Base-by-base conservation (phyloP, 2,888 invertebrate genomes). In the Tinea trinotella region DNA sequence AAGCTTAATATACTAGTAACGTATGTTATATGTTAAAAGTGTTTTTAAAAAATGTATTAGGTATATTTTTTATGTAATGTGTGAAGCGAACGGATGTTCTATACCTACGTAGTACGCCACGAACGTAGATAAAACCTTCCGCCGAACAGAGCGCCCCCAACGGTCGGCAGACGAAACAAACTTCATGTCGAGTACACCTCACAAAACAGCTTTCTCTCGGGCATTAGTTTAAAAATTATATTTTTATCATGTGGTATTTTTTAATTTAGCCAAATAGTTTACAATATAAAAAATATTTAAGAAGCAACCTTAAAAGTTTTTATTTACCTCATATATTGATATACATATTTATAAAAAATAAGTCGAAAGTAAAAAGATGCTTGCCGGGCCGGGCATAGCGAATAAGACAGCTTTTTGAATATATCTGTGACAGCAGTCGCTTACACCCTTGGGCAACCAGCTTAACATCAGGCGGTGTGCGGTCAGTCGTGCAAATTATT, bases 91-190 rank as follows among this genome's bases (percentile, higher is more conserved):
- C 84, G 84, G 84, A 84, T 84, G 81, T 80, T 75, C 74, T 82
- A 82, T 82, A 83, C 80, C 76, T 83, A 83, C 77, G 82, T 24
- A 50, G 22, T 15, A 13, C 50, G 50, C 50, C 50, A 50, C 50
- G 50, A 50, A 50, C 18, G 36, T 83, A 84, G 84, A 83, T 84
- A 83, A 84, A 85, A 85, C 85, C 85, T 85, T 85, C 85, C 85
- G 84, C 81, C 83, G 83, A 66, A 60, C 59, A 59, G 73, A 79
- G 82, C 84, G 84, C 85, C 73, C 66, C 82, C 71, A 58, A 76
- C 64, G 84, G 81, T 65, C 68, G 68, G 71, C 67, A 68, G 71
- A 66, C 60, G 71, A 73, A 81, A 70, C 73, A 61, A 34, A 68
- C 81, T 84, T 85, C 83, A 83, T 80, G 81, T 75, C 71, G 74